Percentiles rank a stretch among this genome's conserved stretches.
Evolutionary conservation across 2,113 vertebrate genomes (phyloP).

Genomic region (Lathamus discolor): DNA sequence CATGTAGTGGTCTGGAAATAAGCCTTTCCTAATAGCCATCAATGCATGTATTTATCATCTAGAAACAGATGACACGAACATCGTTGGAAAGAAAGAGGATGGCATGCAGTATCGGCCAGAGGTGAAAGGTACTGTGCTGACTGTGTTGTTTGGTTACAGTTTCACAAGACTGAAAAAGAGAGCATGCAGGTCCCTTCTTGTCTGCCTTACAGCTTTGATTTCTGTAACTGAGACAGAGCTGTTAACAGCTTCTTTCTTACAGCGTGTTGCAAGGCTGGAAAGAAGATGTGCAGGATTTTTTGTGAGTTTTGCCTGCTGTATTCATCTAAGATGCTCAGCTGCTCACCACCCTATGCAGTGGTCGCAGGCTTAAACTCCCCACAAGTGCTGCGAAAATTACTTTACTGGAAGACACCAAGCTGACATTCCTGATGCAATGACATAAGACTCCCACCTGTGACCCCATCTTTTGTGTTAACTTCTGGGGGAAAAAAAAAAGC

Average conservation of each 20-base stretch:
- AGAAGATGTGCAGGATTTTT: not conserved
- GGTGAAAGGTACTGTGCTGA: slow-evolving; percentile 77
- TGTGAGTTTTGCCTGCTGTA: not conserved
- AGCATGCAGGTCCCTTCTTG: not conserved
- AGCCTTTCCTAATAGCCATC: not conserved
- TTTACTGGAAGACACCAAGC: not conserved
- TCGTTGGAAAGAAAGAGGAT: slow-evolving; percentile 82
- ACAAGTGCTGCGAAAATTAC: not conserved
- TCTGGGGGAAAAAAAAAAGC: not conserved
- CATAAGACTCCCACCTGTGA: not conserved
- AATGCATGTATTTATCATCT: slow-evolving; percentile 37
- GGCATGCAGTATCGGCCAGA: slow-evolving; percentile 81
- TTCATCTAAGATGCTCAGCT: not conserved
- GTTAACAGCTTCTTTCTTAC: not conserved
- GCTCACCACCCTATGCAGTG: not conserved
- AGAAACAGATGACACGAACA: slow-evolving; percentile 77
- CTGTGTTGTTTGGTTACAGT: not conserved
- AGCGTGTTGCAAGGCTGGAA: not conserved
- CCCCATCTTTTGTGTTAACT: not conserved
- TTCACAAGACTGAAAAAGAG: not conserved
- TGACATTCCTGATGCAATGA: not conserved
- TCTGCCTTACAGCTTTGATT: not conserved
- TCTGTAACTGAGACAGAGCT: not conserved
- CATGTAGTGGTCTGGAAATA: not conserved
- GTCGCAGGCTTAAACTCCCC: not conserved